phyloP scores from a whole-genome alignment of 2,113 vertebrate species.

The Festucalex cinctus region DNA sequence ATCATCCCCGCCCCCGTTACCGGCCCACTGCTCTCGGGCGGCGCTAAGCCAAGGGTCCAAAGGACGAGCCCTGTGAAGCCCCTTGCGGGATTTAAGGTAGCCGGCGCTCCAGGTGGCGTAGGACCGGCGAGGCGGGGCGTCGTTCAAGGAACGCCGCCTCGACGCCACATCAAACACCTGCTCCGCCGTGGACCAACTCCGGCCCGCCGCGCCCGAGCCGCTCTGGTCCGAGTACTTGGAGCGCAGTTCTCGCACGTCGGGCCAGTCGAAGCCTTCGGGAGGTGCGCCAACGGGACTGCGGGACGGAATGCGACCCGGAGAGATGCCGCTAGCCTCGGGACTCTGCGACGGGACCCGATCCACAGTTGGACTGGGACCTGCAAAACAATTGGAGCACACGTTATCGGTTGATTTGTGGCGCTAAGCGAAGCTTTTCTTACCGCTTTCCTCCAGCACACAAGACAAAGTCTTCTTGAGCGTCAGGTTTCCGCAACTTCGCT shows the following conservation, averaged over 20 bases:
- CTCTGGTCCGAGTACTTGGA: slow-evolving; percentile 69
- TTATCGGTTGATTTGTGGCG: background rate
- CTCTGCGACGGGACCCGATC: slow-evolving; percentile 8
- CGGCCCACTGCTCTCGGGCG: slow-evolving; percentile 22
- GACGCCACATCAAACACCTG: slow-evolving; percentile 44
- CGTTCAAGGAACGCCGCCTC: slow-evolving; percentile 47
- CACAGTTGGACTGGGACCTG: slow-evolving; percentile 60
- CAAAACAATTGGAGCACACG: background rate
- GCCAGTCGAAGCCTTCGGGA: slow-evolving; percentile 80
- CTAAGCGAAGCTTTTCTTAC: background rate
- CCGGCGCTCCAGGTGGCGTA: background rate
- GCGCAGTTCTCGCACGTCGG: slow-evolving; percentile 80
- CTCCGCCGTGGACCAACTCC: slow-evolving; percentile 63
- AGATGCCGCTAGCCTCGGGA: slow-evolving; percentile 3
- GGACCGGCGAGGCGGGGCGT: background rate
- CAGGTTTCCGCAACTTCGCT: slow-evolving; percentile 21
- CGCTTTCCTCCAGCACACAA: slow-evolving; percentile 61
- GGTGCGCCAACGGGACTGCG: slow-evolving; percentile 71
- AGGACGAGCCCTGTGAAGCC: slow-evolving; percentile 53
- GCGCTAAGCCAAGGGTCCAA: slow-evolving; percentile 51
- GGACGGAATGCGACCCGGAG: slow-evolving; percentile 13
- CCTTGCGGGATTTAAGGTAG: slow-evolving; percentile 6
- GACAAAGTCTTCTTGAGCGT: slow-evolving; percentile 28
- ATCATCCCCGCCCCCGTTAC: slow-evolving; percentile 17
- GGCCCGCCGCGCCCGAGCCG: background rate